A percentile compares a stretch with the other conserved stretches of the same genome.
phyloP scores from a whole-genome alignment of 2,113 vertebrate genomes.

The Callocephalon fimbriatum region DNA sequence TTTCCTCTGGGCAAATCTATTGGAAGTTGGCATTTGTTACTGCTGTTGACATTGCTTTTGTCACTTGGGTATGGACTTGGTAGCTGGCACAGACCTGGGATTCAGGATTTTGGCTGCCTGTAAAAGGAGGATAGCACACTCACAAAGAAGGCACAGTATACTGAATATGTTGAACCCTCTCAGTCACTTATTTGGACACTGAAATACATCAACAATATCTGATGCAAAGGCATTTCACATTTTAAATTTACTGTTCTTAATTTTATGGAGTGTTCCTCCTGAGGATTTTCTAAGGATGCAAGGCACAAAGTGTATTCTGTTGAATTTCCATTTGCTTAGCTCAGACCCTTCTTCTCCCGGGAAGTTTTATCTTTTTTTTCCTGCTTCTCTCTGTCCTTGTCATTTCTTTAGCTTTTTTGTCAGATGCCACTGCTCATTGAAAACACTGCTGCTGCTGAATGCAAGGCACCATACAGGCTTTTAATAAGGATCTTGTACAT shows the following conservation, averaged over 20 bases:
- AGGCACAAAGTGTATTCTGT: background rate
- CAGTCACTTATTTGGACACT: background rate
- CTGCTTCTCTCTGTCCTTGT: background rate
- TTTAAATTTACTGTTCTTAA: background rate
- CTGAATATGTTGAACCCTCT: background rate
- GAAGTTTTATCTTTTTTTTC: background rate
- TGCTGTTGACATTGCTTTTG: background rate
- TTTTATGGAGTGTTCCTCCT: background rate
- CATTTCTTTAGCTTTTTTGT: background rate
- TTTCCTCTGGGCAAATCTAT: background rate
- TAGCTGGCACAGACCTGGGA: background rate
- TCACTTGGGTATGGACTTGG: background rate
- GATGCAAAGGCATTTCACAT: background rate
- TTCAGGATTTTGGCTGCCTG: background rate
- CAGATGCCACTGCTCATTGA: background rate
- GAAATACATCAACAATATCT: background rate
- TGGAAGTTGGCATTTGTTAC: background rate
- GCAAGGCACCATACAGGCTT: background rate
- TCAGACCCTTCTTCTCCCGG: background rate
- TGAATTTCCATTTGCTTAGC: background rate
- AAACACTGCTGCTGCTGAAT: background rate
- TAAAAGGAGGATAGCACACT: background rate
- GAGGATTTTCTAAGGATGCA: background rate
- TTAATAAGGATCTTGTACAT: background rate
- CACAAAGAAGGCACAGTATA: background rate